Conservation (phyloP, 2,113 vertebrate genomes). For the Poeciliopsis occidentalis region DNA sequence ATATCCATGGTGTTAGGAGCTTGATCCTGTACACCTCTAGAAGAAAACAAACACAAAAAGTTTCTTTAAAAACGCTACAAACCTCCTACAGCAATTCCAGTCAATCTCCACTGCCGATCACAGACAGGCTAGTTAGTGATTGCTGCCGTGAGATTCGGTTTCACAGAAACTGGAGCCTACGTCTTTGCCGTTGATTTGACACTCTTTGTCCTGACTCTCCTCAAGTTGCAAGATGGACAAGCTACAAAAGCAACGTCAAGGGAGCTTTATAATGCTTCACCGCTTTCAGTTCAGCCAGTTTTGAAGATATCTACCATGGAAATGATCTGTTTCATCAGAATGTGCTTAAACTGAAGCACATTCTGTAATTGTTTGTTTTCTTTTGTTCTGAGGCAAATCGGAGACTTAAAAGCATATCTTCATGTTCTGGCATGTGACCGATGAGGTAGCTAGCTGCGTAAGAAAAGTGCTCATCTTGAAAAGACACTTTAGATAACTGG, state of each 20-base stretch:
- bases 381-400: constrained; percentile 22
- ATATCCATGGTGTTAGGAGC: constrained; percentile 88
- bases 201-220: constrained; percentile 50
- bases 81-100: not conserved
- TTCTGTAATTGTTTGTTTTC: not conserved
- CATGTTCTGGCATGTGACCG: constrained; percentile 53
- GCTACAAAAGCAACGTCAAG: constrained; percentile 27
- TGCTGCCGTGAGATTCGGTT: constrained; percentile 40
- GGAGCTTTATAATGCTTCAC: constrained; percentile 16
- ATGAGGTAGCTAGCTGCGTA: constrained; percentile 21
- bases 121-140: constrained; percentile 10
- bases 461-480: constrained; percentile 25
- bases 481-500: constrained; percentile 16
- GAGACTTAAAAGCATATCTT: constrained; percentile 18
- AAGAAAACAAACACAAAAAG: constrained; percentile 34
- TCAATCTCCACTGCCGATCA: not conserved
- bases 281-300: constrained; percentile 15
- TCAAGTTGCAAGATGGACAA: constrained; percentile 50
- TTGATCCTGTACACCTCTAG: constrained; percentile 78
- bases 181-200: constrained; percentile 49
- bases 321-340: constrained; percentile 24
- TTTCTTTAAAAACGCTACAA: not conserved
- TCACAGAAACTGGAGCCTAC: constrained; percentile 51
- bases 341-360: not conserved
- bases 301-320: constrained; percentile 34